phyloP scores from a whole-genome alignment of 2,113 vertebrate genomes.

The Amphiprion ocellaris region DNA sequence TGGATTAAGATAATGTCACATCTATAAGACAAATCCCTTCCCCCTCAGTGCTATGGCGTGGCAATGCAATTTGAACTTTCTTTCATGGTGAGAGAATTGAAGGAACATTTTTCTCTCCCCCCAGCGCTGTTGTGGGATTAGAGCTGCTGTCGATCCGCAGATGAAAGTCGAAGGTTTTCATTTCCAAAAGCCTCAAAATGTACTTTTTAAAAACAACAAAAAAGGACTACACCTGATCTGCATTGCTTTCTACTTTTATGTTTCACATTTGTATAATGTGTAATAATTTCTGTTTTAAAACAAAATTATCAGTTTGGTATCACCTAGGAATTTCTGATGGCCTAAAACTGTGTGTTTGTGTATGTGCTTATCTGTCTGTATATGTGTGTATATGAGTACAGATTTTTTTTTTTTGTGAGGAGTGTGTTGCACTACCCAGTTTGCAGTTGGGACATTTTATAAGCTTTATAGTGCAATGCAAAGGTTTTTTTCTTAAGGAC shows the following conservation, averaged over 20 bases:
- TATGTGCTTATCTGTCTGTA: background rate
- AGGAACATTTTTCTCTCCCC: conserved; percentile 48
- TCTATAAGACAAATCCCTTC: conserved; percentile 60
- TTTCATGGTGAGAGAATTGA: conserved; percentile 39
- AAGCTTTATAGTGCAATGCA: conserved; percentile 42
- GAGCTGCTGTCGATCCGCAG: conserved; percentile 16
- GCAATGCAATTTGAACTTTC: conserved; percentile 56
- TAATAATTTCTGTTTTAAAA: background rate
- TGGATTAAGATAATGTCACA: conserved; percentile 65
- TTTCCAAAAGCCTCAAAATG: conserved; percentile 30
- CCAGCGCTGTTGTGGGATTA: conserved; percentile 19
- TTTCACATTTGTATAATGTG: background rate
- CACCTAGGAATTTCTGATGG: background rate
- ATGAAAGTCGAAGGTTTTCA: conserved; percentile 41
- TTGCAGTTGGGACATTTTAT: conserved; percentile 40
- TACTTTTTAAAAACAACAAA: conserved; percentile 1
- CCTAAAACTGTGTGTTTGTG: conserved; percentile 12
- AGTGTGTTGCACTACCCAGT: background rate
- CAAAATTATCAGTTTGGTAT: background rate
- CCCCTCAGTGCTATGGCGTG: conserved; percentile 2
- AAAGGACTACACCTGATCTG: conserved; percentile 5
- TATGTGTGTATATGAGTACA: conserved; percentile 1
- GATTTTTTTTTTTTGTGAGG: conserved; percentile 6
- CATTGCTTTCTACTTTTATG: background rate
- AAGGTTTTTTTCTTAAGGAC: conserved; percentile 12